Base-by-base conservation (phyloP, 1,140 invertebrate species). In the Belonocnema kinseyi region DNA sequence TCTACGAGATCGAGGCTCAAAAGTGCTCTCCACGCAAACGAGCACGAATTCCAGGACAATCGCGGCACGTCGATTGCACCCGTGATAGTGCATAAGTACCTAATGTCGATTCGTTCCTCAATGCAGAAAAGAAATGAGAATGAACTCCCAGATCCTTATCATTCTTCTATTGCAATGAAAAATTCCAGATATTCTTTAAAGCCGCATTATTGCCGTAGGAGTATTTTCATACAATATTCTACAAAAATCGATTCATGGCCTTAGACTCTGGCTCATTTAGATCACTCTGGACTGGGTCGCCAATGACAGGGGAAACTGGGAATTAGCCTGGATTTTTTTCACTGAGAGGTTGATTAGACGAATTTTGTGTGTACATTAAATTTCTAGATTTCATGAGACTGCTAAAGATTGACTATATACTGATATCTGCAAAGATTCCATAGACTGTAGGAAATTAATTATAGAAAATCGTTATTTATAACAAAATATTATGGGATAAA, bases 21-120 rank as follows among this genome's bases (percentile, higher is more conserved):
- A 50, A 71, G 61, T 50, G 33, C 54, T 71, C 61, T 76, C 66
- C 21, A 54, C 40, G 61, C 74, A 76, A 76, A 76, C 50, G 61
- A 76, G 61, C 75, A 50, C 46, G 21, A 71, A 71, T 76, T 76
- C 75, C 66, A 71, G 75, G 75, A 76, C 75, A 76, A 76, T 76
- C 58, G 58, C 33, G 66, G 58, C 66, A 56, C 40, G 75, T 76
- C 75, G 75, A 76, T 76, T 71, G 75, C 75, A 76, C 75, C n/a
- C 61, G 66, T 76, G 75, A 76, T 76, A 71, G 75, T 66, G 26
- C 75, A 71, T 76, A 76, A 72, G 75, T 76, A 76, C 70, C 56
- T 13, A 56, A 56, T 19, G 19, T 21, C 21, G 10, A 58, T 21
- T 58, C 12, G 8, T 58, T 11, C 19, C 19, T 40, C 26, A 66